Evolutionary conservation across 2,113 vertebrate species (phyloP).

Genomic region (Diphyllodes magnificus): DNA sequence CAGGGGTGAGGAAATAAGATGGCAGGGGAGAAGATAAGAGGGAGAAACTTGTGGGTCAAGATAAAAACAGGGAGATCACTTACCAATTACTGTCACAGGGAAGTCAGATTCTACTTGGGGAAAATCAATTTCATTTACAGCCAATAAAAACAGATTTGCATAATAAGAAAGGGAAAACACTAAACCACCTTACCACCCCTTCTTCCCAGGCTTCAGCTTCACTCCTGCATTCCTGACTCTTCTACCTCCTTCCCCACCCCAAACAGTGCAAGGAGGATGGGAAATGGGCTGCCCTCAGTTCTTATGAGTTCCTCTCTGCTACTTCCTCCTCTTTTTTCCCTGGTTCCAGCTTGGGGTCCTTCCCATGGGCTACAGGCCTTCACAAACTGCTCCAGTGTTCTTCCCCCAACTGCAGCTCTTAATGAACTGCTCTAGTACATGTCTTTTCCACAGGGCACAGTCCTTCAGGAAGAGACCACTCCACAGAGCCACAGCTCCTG

Average conservation of each 20-base stretch:
- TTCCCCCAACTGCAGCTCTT: not conserved
- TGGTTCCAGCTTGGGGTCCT: not conserved
- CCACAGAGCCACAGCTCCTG: not conserved
- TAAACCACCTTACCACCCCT: not conserved
- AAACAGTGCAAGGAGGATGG: not conserved
- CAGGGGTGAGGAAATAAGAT: not conserved
- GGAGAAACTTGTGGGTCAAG: not conserved
- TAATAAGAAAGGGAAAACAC: not conserved
- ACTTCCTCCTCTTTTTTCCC: not conserved
- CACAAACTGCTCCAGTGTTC: not conserved
- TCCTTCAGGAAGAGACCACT: not conserved
- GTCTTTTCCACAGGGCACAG: not conserved
- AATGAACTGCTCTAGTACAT: fast-evolving
- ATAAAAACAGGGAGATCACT: not conserved
- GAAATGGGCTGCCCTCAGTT: not conserved
- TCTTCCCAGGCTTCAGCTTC: not conserved
- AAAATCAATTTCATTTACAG: not conserved
- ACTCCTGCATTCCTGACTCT: not conserved
- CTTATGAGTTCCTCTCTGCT: not conserved
- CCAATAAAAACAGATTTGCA: not conserved
- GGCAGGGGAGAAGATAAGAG: not conserved
- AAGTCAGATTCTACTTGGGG: not conserved
- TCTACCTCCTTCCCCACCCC: not conserved
- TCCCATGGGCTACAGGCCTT: not conserved
- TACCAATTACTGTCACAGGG: not conserved